Evolutionary conservation across 2,113 vertebrate genomes (phyloP).

Genomic region (Mus spicilegus): DNA sequence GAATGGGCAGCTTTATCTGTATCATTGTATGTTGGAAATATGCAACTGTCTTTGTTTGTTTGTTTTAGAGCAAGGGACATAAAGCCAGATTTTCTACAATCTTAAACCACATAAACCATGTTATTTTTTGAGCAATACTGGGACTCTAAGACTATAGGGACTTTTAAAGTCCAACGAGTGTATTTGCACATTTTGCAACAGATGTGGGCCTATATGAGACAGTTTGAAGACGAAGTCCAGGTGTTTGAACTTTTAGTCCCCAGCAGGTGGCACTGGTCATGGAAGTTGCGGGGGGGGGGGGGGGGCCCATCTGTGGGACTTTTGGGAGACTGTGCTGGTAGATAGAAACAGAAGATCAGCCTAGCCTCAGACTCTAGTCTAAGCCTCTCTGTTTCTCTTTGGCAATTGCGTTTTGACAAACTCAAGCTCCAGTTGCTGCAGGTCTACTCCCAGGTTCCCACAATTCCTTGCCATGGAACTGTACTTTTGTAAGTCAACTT

Average conservation of each 20-base stretch:
- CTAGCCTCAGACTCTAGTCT: neutral
- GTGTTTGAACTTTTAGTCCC: neutral
- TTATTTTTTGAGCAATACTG: neutral
- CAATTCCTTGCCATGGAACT: neutral
- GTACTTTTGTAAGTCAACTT: too few relatives aligned
- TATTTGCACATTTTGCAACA: neutral
- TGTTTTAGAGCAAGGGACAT: neutral
- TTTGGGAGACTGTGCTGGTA: neutral
- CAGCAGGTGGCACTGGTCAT: accelerated
- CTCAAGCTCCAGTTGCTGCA: neutral
- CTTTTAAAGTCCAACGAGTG: neutral
- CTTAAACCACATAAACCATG: neutral
- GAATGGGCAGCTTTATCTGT: neutral
- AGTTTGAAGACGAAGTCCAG: neutral
- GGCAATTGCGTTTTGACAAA: neutral
- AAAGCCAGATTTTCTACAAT: neutral
- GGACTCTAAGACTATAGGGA: neutral
- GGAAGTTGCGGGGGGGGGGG: too few relatives aligned
- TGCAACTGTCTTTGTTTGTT: neutral
- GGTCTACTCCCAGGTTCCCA: too few relatives aligned
- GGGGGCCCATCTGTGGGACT: neutral
- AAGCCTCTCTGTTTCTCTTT: neutral
- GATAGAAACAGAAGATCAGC: neutral
- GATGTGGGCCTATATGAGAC: neutral
- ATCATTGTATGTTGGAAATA: neutral